Evolutionary conservation across 2,888 invertebrate species (phyloP), one percentile per base, ranked within the genome.

Genomic region (Leucozona laternaria): DNA sequence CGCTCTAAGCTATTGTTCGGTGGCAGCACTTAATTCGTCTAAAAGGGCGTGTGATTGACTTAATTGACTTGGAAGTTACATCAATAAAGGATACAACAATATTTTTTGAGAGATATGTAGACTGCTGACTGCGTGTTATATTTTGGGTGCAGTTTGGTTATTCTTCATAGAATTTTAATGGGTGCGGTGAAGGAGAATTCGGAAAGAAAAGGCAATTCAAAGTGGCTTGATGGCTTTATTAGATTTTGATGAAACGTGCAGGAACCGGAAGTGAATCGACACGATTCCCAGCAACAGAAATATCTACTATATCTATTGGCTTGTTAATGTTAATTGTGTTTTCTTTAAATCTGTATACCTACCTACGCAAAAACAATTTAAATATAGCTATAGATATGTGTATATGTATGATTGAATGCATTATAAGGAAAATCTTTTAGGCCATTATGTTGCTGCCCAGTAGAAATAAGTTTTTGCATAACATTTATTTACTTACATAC

Each of bases 1-100:
- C 62, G 78, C 72, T 72, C 55, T 60, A 45, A 73, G 34, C 50
- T 62, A 71, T 82, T 86, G 78, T 82, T 78, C 64, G 50, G 37
- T 22, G 66, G 73, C 53, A 79, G 64, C 88, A 80, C 78, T 75
- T 79, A 89, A 90, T 90, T 90, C 90, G 90, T 89, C 89, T 90
- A 90, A 92, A 91, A 91, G 92, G 92, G 92, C 92, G 92, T 92
- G 92, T 91, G 92, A 92, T 92, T 92, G 92, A 92, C 92, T 92
- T 92, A 92, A 92, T 92, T 92, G 92, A 91, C 92, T 92, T 92
- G 91, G 91, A 92, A 92, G 92, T 92, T 92, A 90, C 91, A 91
- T 88, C 89, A 78, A 76, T 83, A 79, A 82, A 76, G 73, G 83
- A 79, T 86, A 75, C 68, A 43, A 75, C 57, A 70, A 82, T 75